Conservation (phyloP, 1,140 invertebrate genomes). For the Papilio aristodemus region DNA sequence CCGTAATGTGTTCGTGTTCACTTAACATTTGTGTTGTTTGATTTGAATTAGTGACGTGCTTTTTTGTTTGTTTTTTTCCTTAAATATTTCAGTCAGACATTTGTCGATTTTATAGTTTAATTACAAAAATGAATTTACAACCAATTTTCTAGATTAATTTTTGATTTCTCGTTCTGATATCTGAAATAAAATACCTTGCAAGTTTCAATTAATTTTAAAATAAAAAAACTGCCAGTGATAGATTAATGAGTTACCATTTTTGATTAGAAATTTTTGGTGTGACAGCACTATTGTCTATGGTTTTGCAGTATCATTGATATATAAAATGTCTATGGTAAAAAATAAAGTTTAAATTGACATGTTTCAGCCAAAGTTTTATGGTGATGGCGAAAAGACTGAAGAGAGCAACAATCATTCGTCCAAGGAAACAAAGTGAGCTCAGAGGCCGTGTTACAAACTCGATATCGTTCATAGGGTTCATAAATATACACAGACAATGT, state of each 20-base stretch:
- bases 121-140: too few relatives aligned
- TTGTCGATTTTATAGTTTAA: too few relatives aligned
- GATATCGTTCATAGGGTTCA: conserved; percentile 28
- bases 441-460: conserved; percentile 35
- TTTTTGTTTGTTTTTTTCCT: conserved; percentile 35
- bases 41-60: conserved; percentile 19
- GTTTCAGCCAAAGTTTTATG: conserved; percentile 84
- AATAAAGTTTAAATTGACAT: conserved; percentile 33
- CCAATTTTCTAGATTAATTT: too few relatives aligned
- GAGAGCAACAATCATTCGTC: conserved; percentile 78
- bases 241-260: too few relatives aligned
- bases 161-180: too few relatives aligned
- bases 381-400: conserved; percentile 83
- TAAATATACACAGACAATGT: conserved; percentile 12
- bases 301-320: neutral
- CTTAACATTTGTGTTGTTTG: conserved; percentile 11
- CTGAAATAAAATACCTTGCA: too few relatives aligned
- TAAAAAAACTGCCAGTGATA: too few relatives aligned
- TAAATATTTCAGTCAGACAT: neutral
- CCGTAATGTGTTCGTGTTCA: neutral
- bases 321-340: neutral
- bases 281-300: neutral
- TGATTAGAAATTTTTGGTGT: neutral
- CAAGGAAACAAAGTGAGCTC: conserved; percentile 71
- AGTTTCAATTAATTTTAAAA: too few relatives aligned